phyloP scores from a whole-genome alignment of 2,113 vertebrate species.

The Brachyistius frenatus region DNA sequence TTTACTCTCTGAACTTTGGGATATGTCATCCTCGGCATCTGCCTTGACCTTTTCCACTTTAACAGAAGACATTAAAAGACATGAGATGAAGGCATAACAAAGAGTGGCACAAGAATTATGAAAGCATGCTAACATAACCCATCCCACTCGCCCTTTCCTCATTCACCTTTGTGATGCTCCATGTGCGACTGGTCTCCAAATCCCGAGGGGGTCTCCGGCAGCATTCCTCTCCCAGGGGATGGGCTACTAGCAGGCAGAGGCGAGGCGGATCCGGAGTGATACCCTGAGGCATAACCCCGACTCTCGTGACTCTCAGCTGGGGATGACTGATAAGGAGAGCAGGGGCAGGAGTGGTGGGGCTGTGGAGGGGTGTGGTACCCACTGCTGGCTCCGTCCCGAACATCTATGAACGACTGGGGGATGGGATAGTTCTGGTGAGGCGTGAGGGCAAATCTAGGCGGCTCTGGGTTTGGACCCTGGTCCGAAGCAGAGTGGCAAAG shows the following conservation, averaged over 20 bases:
- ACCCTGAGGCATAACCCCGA: conserved; percentile 81
- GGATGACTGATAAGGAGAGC: conserved; percentile 78
- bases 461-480: conserved; percentile 70
- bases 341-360: conserved; percentile 78
- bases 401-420: conserved; percentile 78
- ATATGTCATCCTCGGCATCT: conserved; percentile 69
- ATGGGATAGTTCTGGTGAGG: conserved; percentile 71
- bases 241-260: conserved; percentile 72
- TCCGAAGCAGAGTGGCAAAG: conserved; percentile 78
- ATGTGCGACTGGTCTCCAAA: conserved; percentile 46
- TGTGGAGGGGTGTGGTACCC: conserved; percentile 81
- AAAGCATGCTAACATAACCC: background rate
- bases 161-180: conserved; percentile 67
- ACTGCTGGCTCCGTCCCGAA: conserved; percentile 81
- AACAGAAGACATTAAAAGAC: conserved; percentile 12
- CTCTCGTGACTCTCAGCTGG: conserved; percentile 80
- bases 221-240: conserved; percentile 67
- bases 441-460: conserved; percentile 62
- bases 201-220: conserved; percentile 44
- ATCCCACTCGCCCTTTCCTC: background rate
- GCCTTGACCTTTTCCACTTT: conserved; percentile 46
- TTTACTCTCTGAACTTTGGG: conserved; percentile 75
- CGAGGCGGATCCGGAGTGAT: conserved; percentile 81
- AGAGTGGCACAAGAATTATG: background rate
- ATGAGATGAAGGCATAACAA: background rate